Conservation (phyloP, 2,888 invertebrate genomes). For the Petrolisthes manimaculis region DNA sequence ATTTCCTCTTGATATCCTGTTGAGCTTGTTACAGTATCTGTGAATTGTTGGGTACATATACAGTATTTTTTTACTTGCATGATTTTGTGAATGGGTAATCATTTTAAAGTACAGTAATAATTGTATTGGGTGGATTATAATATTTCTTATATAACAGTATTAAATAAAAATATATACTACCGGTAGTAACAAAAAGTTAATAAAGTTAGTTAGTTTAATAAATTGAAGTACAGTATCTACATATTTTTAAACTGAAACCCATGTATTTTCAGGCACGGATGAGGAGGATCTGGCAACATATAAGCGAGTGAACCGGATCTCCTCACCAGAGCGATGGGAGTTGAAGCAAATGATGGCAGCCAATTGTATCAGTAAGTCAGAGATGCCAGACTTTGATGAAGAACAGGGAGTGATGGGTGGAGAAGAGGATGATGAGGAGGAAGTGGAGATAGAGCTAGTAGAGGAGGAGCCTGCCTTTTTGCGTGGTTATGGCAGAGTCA, state of each 20-base stretch:
- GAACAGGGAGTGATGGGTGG: conserved; percentile 80
- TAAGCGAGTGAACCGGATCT: conserved; percentile 89
- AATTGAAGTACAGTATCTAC: not conserved
- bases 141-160: not conserved
- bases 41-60: not conserved
- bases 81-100: too few relatives aligned
- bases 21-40: not conserved
- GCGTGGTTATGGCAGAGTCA: conserved; percentile 81
- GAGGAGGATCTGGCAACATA: conserved; percentile 80
- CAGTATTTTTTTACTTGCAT: not conserved
- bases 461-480: conserved; percentile 99
- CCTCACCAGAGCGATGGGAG: conserved; percentile 97
- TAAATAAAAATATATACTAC: not conserved
- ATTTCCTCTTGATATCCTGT: not conserved
- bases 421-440: conserved; percentile 89
- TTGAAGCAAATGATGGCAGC: conserved; percentile 97
- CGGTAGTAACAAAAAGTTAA: not conserved
- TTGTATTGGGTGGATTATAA: too few relatives aligned
- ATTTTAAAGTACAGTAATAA: too few relatives aligned
- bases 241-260: conserved; percentile 68
- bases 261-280: conserved; percentile 77
- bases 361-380: conserved; percentile 90
- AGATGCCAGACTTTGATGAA: conserved; percentile 97
- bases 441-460: conserved; percentile 96
- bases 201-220: not conserved